A percentile compares a stretch with the other conserved stretches of the same genome.
Evolutionary conservation across 2,888 invertebrate species (phyloP).

Genomic region (Acleris sparsana): DNA sequence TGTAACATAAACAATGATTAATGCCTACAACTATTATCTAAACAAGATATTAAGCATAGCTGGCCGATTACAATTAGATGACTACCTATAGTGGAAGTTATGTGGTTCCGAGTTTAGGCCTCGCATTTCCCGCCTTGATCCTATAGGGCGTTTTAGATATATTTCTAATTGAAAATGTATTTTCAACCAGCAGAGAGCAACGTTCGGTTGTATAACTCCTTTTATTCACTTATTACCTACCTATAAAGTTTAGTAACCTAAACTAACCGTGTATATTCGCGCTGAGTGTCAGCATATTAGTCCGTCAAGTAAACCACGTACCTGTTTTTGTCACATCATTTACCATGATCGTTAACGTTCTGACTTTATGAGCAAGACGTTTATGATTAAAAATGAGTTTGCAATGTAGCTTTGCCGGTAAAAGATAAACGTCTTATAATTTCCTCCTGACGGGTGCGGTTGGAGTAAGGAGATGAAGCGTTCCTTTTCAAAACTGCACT

Average conservation of each 20-base stretch:
- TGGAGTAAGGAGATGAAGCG: slow-evolving; percentile 39
- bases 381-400: slow-evolving; percentile 73
- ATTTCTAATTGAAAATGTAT: not conserved
- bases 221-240: slow-evolving; percentile 4
- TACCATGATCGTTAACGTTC: slow-evolving; percentile 42
- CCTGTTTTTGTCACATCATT: slow-evolving; percentile 46
- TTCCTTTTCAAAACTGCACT: not conserved
- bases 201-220: not conserved
- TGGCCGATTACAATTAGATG: too few relatives aligned
- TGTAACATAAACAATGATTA: too few relatives aligned
- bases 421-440: slow-evolving; percentile 70
- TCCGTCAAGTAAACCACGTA: slow-evolving; percentile 14
- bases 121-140: too few relatives aligned
- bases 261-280: not conserved
- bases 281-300: slow-evolving; percentile 12
- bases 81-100: too few relatives aligned
- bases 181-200: slow-evolving; percentile 3
- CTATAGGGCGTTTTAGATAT: too few relatives aligned
- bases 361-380: slow-evolving; percentile 62
- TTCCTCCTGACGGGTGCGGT: slow-evolving; percentile 58
- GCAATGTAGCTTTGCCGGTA: slow-evolving; percentile 59
- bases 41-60: too few relatives aligned
- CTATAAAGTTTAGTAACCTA: slow-evolving; percentile 12
- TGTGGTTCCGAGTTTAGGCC: too few relatives aligned
- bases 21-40: too few relatives aligned